Percentiles rank a stretch among this genome's conserved stretches.
Conservation (phyloP, 2,797 vertebrate genomes). For the Argya squamiceps region DNA sequence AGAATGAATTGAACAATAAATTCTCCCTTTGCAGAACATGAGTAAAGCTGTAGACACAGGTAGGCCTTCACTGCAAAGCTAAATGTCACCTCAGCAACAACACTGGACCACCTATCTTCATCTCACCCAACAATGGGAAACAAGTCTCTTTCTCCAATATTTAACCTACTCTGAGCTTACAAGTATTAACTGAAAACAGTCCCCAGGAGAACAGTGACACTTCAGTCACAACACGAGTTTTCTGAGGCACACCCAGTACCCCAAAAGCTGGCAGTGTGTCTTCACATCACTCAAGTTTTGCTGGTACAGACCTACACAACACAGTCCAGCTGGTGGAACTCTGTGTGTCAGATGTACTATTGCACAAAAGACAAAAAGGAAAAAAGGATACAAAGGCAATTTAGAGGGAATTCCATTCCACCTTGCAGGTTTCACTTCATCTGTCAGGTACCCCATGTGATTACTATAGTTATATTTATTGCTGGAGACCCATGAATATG, state of each 20-base stretch:
- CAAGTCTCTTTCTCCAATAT: neutral
- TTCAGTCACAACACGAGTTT: neutral
- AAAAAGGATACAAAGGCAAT: neutral
- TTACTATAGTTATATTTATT: neutral
- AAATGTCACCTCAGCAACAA: neutral
- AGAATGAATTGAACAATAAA: neutral
- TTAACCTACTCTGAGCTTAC: neutral
- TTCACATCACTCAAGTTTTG: neutral
- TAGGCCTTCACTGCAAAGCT: neutral
- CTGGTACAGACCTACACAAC: neutral
- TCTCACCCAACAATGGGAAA: neutral
- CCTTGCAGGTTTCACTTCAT: neutral
- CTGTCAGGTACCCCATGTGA: neutral
- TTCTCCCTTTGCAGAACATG: neutral
- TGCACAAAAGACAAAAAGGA: neutral
- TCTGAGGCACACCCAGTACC: neutral
- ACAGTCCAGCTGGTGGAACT: neutral
- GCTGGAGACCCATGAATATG: neutral
- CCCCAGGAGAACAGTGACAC: neutral
- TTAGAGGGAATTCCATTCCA: neutral
- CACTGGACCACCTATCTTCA: neutral
- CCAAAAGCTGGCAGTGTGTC: neutral
- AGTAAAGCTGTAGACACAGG: neutral
- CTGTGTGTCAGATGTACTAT: neutral
- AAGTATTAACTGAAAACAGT: neutral